phyloP scores from a whole-genome alignment of 2,888 invertebrate species.

The Melipona beecheii region DNA sequence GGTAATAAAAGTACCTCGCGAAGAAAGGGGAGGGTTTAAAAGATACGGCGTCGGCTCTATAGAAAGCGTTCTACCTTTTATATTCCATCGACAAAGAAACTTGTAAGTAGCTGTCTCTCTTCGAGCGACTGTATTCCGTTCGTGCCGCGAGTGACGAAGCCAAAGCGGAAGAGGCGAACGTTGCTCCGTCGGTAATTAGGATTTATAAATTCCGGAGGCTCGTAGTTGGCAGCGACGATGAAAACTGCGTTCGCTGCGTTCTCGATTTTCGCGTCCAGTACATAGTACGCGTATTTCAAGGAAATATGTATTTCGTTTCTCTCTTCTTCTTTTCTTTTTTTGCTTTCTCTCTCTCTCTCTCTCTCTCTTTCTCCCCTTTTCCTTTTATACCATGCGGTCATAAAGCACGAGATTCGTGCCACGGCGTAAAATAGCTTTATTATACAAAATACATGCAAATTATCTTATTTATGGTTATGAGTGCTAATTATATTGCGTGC shows the following conservation, averaged over 20 bases:
- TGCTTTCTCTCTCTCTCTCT: background rate
- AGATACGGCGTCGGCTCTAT: background rate
- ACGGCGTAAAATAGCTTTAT: conserved; percentile 79
- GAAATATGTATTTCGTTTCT: conserved; percentile 24
- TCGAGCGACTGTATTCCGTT: conserved; percentile 18
- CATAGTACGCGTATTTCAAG: conserved; percentile 38
- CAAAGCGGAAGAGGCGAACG: conserved; percentile 35
- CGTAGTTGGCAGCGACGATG: conserved; percentile 45
- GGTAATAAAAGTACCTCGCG: background rate
- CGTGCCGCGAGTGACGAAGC: conserved; percentile 8
- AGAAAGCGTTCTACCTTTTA: conserved; percentile 12
- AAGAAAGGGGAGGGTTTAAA: background rate
- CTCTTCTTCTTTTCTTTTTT: background rate
- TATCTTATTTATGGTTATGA: conserved; percentile 80
- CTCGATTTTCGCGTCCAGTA: conserved; percentile 54
- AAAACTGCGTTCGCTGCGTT: conserved; percentile 54
- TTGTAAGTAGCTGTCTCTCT: background rate
- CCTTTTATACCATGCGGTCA: conserved; percentile 41
- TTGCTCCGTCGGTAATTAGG: conserved; percentile 46
- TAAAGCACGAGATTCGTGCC: conserved; percentile 75
- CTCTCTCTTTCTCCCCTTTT: background rate
- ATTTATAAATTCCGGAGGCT: conserved; percentile 57
- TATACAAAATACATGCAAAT: conserved; percentile 81
- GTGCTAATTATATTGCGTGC: conserved; percentile 79
- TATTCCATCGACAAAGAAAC: conserved; percentile 9